A percentile compares a stretch with the other conserved stretches of the same genome.
Conservation (phyloP, 2,113 vertebrate genomes). For the Heptranchias perlo region DNA sequence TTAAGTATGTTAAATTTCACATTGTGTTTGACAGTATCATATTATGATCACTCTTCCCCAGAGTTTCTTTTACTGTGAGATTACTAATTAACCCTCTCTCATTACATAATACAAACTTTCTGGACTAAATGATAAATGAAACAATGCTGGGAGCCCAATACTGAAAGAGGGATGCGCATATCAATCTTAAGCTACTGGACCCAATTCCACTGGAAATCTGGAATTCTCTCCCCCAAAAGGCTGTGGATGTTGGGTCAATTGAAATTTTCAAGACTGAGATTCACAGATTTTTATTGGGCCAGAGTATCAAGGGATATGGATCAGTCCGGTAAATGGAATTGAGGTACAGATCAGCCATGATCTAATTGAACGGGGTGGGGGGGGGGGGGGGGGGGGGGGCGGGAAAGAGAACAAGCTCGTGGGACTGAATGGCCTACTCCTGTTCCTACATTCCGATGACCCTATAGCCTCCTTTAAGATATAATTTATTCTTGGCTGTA, state of each 20-base stretch:
- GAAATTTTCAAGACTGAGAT: not conserved
- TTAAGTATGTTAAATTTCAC: too few relatives aligned
- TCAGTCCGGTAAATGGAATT: not conserved
- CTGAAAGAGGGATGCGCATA: not conserved
- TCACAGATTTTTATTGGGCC: not conserved
- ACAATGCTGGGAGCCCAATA: not conserved
- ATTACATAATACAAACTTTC: not conserved
- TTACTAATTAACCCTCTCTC: too few relatives aligned
- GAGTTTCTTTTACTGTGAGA: too few relatives aligned
- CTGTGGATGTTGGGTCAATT: too few relatives aligned
- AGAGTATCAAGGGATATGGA: not conserved
- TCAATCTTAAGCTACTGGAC: not conserved
- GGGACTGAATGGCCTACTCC: not conserved
- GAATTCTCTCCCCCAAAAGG: not conserved
- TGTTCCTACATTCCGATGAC: not conserved
- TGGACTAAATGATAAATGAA: not conserved
- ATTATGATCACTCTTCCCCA: too few relatives aligned
- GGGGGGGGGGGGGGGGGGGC: too few relatives aligned
- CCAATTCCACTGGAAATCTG: not conserved
- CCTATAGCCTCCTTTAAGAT: not conserved
- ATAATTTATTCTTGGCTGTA: not conserved
- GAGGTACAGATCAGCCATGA: not conserved
- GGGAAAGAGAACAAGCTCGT: not conserved
- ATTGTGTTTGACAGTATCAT: too few relatives aligned
- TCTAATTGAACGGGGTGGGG: too few relatives aligned